Evolutionary conservation across 2,113 vertebrate genomes (phyloP).

Genomic region (Egretta garzetta): DNA sequence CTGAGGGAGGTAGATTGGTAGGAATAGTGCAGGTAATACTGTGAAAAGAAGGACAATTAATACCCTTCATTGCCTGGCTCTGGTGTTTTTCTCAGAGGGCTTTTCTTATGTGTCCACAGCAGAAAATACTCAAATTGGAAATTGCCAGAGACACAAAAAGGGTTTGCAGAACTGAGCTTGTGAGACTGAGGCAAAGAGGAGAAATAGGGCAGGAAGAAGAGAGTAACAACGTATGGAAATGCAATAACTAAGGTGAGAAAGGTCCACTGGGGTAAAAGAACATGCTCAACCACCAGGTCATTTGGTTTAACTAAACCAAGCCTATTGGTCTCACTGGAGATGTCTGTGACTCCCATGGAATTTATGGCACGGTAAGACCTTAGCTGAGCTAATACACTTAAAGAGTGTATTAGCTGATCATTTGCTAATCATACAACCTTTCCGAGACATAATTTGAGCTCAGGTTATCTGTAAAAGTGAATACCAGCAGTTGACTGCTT

Average conservation of each 20-base stretch:
- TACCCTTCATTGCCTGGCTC: neutral
- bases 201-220: neutral
- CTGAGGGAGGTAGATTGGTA: neutral
- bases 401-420: neutral
- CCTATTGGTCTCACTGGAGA: neutral
- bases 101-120: neutral
- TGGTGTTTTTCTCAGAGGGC: neutral
- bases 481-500: neutral
- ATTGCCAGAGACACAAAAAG: fast-evolving
- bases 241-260: neutral
- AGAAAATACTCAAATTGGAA: neutral
- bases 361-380: neutral
- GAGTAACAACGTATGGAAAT: neutral
- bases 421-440: neutral
- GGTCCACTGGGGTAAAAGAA: neutral
- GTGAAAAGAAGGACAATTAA: neutral
- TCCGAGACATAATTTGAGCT: neutral
- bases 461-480: neutral
- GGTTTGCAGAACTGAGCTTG: neutral
- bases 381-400: neutral
- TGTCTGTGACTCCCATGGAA: neutral
- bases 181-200: neutral
- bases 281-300: fast-evolving
- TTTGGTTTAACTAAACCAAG: neutral
- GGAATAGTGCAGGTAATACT: neutral